A percentile compares a stretch with the other conserved stretches of the same genome.
phyloP scores from a whole-genome alignment of 1,140 invertebrate species.

The Drosophila aff. region DNA sequence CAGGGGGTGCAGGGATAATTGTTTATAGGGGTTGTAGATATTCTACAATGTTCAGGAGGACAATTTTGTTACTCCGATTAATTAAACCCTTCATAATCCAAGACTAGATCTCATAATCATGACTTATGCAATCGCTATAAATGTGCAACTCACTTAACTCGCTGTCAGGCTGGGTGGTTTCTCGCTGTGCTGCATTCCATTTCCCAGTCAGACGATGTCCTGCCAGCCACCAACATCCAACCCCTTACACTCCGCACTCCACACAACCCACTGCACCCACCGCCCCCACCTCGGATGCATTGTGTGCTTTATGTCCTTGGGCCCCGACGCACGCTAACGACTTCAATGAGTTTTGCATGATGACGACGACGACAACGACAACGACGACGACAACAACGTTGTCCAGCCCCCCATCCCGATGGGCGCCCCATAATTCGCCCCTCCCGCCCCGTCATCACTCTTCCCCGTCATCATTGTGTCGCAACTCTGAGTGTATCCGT shows the following conservation, averaged over 20 bases:
- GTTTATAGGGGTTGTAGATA: neutral
- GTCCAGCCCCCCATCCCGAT: conserved; percentile 38
- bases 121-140: neutral
- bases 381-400: conserved; percentile 52
- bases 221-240: conserved; percentile 1
- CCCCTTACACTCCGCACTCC: neutral
- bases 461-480: conserved; percentile 35
- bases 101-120: neutral
- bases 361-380: conserved; percentile 49
- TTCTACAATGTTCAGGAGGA: neutral
- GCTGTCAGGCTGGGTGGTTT: conserved; percentile 9
- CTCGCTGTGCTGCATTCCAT: conserved; percentile 30
- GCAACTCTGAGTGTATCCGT: conserved; percentile 31
- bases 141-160: neutral
- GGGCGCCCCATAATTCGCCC: conserved; percentile 41
- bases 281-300: conserved; percentile 37
- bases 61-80: neutral
- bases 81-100: neutral
- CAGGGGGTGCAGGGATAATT: too few relatives aligned
- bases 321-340: conserved; percentile 70
- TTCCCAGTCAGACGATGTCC: conserved; percentile 25
- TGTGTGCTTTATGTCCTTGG: conserved; percentile 75
- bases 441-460: conserved; percentile 25
- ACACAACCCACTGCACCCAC: neutral
- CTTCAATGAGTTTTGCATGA: conserved; percentile 82